Base-by-base conservation (phyloP, 2,888 invertebrate genomes). In the Heliconius charithonia region DNA sequence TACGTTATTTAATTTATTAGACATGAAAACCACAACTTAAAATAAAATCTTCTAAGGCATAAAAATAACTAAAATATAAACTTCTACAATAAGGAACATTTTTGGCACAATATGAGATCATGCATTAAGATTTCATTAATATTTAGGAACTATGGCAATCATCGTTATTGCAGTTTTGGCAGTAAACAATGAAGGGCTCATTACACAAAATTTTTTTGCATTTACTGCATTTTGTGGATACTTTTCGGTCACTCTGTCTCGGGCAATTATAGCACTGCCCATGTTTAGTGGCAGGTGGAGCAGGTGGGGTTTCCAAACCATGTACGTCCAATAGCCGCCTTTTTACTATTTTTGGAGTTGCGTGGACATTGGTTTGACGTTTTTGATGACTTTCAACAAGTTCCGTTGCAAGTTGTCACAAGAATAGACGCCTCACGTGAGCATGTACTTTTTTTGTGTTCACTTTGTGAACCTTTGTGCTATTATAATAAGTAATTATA, bases 231-330 rank as follows among this genome's bases (percentile, higher is more conserved):
- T 29, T 29, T 29, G 29, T 29, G 29, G 29, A 3, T 29, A 29
- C 29, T 29, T 29, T 29, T 29, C 29, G 29, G 29, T 29, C 29
- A 29, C 29, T 29, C 29, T 29, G 3, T 29, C 29, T 29, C 29
- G 29, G 29, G 29, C 29, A 29, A 37, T 37, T 37, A 37, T 37
- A 37, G 32, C 32, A 37, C 32, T 6, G 32, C 37, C 72, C 77
- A 72, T 73, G 66, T 77, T 72, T 77, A 73, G 77, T 77, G 77
- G 77, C 73, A 72, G 77, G 66, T 77, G 66, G 65, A 72, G 65
- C 66, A 66, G 72, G 67, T 67, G 75, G 77, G 72, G 65, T 77
- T 72, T 72, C 72, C 77, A 77, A 77, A 65, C 45, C 66, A 77
- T 72, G 77, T 65, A 77, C 75, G 67, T 75, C 66, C 72, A 72